These are phyloP conservation scores for Rhopalosiphum maidis DNA, from an alignment of 1,140 invertebrate species.

Conservation along the genomic window DNA sequence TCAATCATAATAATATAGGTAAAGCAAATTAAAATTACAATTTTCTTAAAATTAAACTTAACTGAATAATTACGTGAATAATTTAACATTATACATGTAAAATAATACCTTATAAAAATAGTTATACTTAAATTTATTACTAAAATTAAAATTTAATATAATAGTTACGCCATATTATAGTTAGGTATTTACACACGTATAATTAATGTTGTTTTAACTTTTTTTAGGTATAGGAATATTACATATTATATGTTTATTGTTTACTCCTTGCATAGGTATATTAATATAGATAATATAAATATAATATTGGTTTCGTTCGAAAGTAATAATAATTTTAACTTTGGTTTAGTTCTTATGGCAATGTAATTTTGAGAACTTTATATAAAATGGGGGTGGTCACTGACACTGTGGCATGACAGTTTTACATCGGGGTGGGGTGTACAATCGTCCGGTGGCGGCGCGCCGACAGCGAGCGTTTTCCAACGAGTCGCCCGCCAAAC, in stretches of 20 bases:
- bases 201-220: neutral
- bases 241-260: too few relatives aligned
- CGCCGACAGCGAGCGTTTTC: slow-evolving; percentile 41
- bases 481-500: slow-evolving; percentile 35
- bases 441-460: slow-evolving; percentile 24
- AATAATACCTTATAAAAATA: neutral
- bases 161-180: neutral
- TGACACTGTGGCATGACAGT: neutral
- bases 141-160: neutral
- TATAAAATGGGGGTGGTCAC: neutral
- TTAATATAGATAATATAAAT: neutral
- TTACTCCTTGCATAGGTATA: too few relatives aligned
- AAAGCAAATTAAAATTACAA: neutral
- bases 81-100: neutral
- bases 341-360: neutral
- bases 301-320: neutral
- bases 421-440: neutral
- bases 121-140: neutral
- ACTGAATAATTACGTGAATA: neutral
- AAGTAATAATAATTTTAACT: neutral
- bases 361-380: neutral
- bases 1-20: neutral
- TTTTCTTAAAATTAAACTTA: neutral
- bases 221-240: neutral
- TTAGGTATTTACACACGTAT: neutral